These are phyloP conservation scores for Selene dorsalis DNA, from an alignment of 2,797 vertebrate genomes.

Conservation along the genomic window DNA sequence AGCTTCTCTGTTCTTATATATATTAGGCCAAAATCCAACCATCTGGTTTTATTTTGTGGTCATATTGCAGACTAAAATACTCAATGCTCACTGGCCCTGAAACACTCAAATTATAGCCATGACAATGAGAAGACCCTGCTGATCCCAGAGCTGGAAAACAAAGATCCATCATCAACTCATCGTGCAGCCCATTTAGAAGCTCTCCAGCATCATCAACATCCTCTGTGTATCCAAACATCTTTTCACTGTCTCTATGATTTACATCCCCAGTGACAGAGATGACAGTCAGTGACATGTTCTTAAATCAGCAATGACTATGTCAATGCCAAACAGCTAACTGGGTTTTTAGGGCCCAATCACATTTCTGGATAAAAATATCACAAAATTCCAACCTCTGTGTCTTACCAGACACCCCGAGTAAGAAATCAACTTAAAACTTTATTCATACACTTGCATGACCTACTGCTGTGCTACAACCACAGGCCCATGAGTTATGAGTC, in stretches of 20 bases:
- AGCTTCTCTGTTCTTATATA: slow-evolving; percentile 16
- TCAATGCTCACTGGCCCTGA: slow-evolving; percentile 19
- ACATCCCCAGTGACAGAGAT: slow-evolving; percentile 24
- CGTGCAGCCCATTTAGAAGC: neutral
- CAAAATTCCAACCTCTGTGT: slow-evolving; percentile 29
- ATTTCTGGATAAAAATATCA: slow-evolving; percentile 43
- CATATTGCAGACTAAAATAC: slow-evolving; percentile 34
- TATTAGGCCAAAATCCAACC: slow-evolving; percentile 38
- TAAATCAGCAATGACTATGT: slow-evolving; percentile 41
- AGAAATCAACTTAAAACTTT: slow-evolving; percentile 5
- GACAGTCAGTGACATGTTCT: slow-evolving; percentile 27
- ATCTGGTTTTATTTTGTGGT: slow-evolving; percentile 63
- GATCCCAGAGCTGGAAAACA: slow-evolving; percentile 45
- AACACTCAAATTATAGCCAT: slow-evolving; percentile 27
- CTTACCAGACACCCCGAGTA: slow-evolving; percentile 1
- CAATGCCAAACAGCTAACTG: slow-evolving; percentile 34
- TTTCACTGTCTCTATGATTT: slow-evolving; percentile 38
- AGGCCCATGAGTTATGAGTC: neutral
- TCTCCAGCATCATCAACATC: slow-evolving; percentile 16
- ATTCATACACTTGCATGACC: neutral
- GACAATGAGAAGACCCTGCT: slow-evolving; percentile 27
- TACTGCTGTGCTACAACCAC: neutral
- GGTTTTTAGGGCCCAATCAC: slow-evolving; percentile 15
- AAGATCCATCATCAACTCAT: slow-evolving; percentile 50
- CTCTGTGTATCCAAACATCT: neutral